A percentile compares a stretch with the other conserved stretches of the same genome.
These are phyloP conservation scores for Pangasius djambal DNA, from an alignment of 2,797 vertebrate genomes.

Conservation along the genomic window DNA sequence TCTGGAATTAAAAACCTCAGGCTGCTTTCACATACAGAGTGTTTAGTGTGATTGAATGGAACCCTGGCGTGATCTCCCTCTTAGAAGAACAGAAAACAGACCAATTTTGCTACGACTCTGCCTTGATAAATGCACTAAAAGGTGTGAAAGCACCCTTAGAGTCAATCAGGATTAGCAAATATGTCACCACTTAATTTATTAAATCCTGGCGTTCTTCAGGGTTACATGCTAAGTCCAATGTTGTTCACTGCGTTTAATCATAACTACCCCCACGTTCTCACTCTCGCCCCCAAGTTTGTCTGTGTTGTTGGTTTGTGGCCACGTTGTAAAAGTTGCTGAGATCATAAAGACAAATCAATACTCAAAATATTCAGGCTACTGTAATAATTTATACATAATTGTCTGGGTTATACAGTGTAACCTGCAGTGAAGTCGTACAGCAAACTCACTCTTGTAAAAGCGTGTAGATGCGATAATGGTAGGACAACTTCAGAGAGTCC, in stretches of 20 bases:
- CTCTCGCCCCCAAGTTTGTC: not conserved
- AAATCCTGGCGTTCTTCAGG: not conserved
- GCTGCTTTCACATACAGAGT: not conserved
- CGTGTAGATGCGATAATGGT: constrained; percentile 81
- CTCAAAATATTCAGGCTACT: not conserved
- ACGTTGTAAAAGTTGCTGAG: too few relatives aligned
- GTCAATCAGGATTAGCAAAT: not conserved
- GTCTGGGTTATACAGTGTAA: not conserved
- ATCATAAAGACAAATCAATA: not conserved
- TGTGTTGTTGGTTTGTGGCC: too few relatives aligned
- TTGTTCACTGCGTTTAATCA: not conserved
- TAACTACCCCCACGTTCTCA: not conserved
- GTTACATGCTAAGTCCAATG: not conserved
- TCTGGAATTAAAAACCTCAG: too few relatives aligned
- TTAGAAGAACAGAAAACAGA: not conserved
- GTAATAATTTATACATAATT: not conserved
- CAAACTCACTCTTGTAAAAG: constrained; percentile 90
- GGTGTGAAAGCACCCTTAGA: not conserved
- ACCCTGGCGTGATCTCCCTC: not conserved
- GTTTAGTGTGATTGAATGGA: not conserved
- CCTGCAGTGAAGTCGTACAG: not conserved
- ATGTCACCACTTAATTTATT: not conserved
- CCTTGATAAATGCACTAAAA: too few relatives aligned
- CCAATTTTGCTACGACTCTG: not conserved
- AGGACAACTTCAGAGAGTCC: constrained; percentile 87